A percentile compares a stretch with the other conserved stretches of the same genome.
Conservation (phyloP, 2,113 vertebrate genomes). For the Takifugu flavidus region DNA sequence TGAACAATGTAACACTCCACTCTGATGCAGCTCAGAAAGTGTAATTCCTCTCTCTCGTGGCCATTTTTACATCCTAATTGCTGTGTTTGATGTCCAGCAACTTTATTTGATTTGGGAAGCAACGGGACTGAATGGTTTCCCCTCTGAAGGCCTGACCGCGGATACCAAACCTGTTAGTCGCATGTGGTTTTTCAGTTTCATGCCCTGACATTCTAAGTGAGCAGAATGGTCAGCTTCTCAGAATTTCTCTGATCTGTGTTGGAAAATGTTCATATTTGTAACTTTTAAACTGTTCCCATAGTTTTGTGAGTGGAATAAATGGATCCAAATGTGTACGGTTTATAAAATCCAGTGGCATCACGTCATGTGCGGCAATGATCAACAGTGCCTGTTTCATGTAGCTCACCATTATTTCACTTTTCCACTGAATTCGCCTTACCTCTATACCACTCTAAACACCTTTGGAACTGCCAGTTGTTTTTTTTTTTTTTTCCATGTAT, state of each 20-base stretch:
- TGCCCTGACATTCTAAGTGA: constrained; percentile 36
- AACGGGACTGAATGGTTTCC: constrained; percentile 42
- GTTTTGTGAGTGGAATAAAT: constrained; percentile 34
- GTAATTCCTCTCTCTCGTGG: constrained; percentile 25
- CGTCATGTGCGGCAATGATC: constrained; percentile 33
- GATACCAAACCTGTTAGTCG: constrained; percentile 38
- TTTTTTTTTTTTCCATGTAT: too few species aligned
- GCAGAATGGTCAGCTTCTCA: constrained; percentile 24
- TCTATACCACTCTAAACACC: too few species aligned
- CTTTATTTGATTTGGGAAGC: constrained; percentile 59
- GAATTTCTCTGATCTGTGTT: neutral
- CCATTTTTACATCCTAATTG: constrained; percentile 26
- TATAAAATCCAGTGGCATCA: constrained; percentile 20
- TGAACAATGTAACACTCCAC: constrained; percentile 30
- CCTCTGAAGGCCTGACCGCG: constrained; percentile 34
- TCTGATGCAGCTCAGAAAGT: constrained; percentile 36
- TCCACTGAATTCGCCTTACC: too few species aligned
- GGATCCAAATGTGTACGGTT: constrained; percentile 22
- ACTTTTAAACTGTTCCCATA: constrained; percentile 17
- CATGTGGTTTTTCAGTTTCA: constrained; percentile 53
- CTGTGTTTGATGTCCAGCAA: constrained; percentile 31
- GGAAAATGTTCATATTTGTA: constrained; percentile 2
- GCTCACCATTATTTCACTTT: constrained; percentile 1
- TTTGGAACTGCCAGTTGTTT: too few species aligned
- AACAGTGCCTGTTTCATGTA: constrained; percentile 16